phyloP scores from a whole-genome alignment of 2,888 invertebrate genomes.

The Taphrorychus bicolor region DNA sequence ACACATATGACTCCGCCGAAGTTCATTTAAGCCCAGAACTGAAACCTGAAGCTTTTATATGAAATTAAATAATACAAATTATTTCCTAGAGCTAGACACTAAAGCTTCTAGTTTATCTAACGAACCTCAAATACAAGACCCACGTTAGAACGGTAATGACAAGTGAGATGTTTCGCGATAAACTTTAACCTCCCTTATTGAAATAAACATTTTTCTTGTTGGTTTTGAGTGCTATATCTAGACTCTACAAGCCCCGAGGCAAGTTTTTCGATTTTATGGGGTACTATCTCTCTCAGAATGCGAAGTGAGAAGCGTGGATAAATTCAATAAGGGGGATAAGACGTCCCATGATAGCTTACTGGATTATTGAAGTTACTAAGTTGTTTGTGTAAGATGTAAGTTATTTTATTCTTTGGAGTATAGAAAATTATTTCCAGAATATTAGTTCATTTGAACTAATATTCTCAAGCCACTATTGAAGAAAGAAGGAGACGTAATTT shows the following conservation, averaged over 20 bases:
- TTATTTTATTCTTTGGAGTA: too few species aligned
- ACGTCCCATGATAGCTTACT: too few species aligned
- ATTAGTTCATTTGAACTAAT: too few species aligned
- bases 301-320: slow-evolving; percentile 2
- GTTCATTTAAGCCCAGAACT: neutral
- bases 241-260: slow-evolving; percentile 14
- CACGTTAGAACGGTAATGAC: neutral
- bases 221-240: slow-evolving; percentile 11
- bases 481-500: too few species aligned
- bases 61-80: neutral
- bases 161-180: slow-evolving; percentile 1
- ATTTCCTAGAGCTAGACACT: neutral
- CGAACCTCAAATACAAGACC: neutral
- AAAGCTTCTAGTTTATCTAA: neutral
- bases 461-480: too few species aligned
- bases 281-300: slow-evolving; percentile 5
- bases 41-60: neutral
- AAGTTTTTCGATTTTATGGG: slow-evolving; percentile 17
- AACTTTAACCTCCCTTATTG: slow-evolving; percentile 13
- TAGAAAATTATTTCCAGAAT: too few species aligned
- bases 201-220: slow-evolving; percentile 17
- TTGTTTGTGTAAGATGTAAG: too few species aligned
- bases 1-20: neutral
- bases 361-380: too few species aligned
- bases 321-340: slow-evolving; percentile 8